Conservation (phyloP, 2,888 invertebrate species). For the Mimas tiliae region DNA sequence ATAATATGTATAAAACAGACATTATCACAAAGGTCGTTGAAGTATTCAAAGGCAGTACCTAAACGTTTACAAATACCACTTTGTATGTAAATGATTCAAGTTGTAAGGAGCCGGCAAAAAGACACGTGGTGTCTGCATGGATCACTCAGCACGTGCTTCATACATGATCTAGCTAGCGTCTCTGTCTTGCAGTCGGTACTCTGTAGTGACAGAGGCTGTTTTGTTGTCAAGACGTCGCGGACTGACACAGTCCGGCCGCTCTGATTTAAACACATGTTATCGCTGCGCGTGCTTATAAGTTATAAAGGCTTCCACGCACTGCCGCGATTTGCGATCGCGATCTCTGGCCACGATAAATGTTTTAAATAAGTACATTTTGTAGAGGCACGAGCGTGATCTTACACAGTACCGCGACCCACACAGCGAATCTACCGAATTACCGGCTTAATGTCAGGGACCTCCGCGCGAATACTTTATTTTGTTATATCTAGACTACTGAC, state of each 20-base stretch:
- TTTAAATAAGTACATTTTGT: no score
- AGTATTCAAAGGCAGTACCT: background rate
- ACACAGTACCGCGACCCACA: no score
- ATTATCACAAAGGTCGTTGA: background rate
- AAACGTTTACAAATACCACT: constrained; percentile 12
- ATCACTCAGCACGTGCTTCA: constrained; percentile 53
- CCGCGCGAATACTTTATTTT: background rate
- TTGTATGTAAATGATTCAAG: constrained; percentile 14
- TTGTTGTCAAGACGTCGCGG: constrained; percentile 45
- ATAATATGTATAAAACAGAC: background rate
- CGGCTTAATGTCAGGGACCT: no score
- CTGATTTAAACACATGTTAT: constrained; percentile 46
- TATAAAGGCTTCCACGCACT: constrained; percentile 2
- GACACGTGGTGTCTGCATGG: constrained; percentile 60
- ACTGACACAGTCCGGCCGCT: constrained; percentile 39
- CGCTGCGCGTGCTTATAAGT: constrained; percentile 43
- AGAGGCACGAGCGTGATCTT: no score
- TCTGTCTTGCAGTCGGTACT: constrained; percentile 42
- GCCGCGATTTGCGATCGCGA: no score
- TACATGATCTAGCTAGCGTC: constrained; percentile 56
- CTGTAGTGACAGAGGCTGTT: constrained; percentile 30
- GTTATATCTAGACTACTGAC: no score
- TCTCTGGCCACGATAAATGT: no score
- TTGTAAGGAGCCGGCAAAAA: constrained; percentile 9
- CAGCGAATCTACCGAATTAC: no score